A percentile compares a stretch with the other conserved stretches of the same genome.
Conservation (phyloP, 2,113 vertebrate species). For the Xenopus borealis region DNA sequence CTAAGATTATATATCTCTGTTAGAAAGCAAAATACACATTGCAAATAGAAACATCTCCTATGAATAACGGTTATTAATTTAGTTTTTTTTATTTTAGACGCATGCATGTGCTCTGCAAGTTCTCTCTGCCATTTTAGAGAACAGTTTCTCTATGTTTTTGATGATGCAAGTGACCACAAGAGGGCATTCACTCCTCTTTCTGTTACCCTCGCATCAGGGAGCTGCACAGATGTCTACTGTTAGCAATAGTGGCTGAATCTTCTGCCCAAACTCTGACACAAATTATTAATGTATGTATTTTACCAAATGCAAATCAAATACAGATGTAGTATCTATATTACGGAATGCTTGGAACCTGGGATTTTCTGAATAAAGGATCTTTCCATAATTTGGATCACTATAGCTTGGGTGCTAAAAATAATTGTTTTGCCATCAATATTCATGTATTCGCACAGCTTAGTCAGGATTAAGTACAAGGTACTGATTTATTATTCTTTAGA, state of each 20-base stretch:
- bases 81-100: slow-evolving; percentile 67
- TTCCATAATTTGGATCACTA: too few species aligned
- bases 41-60: not conserved
- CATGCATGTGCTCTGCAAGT: slow-evolving; percentile 88
- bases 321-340: too few species aligned
- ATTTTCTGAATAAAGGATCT: too few species aligned
- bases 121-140: slow-evolving; percentile 90
- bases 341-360: too few species aligned
- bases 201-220: slow-evolving; percentile 81
- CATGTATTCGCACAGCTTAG: too few species aligned
- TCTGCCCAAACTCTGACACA: slow-evolving; percentile 92
- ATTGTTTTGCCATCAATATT: too few species aligned
- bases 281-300: slow-evolving; percentile 81
- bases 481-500: too few species aligned
- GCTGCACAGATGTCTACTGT: slow-evolving; percentile 84
- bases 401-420: too few species aligned
- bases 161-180: slow-evolving; percentile 82
- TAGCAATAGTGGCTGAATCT: slow-evolving; percentile 87
- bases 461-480: too few species aligned
- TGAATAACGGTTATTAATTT: too few species aligned
- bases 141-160: slow-evolving; percentile 89
- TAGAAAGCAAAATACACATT: too few species aligned
- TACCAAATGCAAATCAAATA: slow-evolving; percentile 1
- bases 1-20: too few species aligned
- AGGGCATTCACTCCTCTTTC: slow-evolving; percentile 93